Percentiles rank a stretch among this genome's conserved stretches.
Conservation (phyloP, 2,113 vertebrate species). For the Cryptoleucopteryx plumbea region DNA sequence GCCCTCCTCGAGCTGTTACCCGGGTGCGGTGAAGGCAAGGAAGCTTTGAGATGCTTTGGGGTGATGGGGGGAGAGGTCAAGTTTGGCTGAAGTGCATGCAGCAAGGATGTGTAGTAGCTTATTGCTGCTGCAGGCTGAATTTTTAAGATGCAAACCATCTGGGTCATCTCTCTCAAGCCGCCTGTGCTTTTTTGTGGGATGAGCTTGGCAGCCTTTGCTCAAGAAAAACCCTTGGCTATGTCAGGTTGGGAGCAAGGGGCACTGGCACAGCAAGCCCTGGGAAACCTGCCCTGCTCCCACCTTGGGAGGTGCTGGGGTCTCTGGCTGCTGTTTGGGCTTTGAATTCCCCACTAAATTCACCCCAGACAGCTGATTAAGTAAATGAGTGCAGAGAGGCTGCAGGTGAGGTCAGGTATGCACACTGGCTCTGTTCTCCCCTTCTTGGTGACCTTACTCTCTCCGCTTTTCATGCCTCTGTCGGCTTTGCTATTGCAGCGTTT, state of each 20-base stretch:
- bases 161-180: not conserved
- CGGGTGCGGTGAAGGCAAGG: not conserved
- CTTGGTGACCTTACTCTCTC: not conserved
- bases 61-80: not conserved
- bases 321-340: not conserved
- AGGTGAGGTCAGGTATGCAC: not conserved
- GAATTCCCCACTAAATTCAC: not conserved
- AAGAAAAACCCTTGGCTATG: not conserved
- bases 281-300: not conserved
- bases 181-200: not conserved
- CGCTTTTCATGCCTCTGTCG: not conserved
- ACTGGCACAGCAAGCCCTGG: not conserved
- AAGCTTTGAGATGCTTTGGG: not conserved
- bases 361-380: not conserved
- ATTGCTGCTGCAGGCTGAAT: not conserved
- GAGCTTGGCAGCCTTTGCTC: not conserved
- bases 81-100: not conserved
- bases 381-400: not conserved
- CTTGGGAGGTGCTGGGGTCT: accelerated
- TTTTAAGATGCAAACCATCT: not conserved
- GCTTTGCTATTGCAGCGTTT: not conserved
- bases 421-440: not conserved
- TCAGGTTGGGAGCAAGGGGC: not conserved
- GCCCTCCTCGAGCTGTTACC: not conserved
- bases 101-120: not conserved